Percentiles rank a stretch among this genome's conserved stretches.
Conservation (phyloP, 2,888 invertebrate genomes). For the Galeruca laticollis region DNA sequence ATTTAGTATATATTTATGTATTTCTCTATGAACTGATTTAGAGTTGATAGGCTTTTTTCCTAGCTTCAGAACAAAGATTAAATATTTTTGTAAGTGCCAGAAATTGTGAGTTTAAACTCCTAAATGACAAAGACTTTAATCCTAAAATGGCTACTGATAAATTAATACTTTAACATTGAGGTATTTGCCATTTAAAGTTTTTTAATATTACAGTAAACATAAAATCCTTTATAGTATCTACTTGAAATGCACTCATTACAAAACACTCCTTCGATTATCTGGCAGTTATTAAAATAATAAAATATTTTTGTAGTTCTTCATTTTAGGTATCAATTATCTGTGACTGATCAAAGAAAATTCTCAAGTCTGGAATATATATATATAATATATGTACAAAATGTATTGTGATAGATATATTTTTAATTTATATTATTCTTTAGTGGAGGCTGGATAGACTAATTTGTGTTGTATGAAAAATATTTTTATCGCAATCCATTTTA, state of each 20-base stretch:
- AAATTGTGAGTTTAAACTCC: not conserved
- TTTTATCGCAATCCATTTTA: conserved; percentile 15
- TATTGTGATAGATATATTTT: conserved; percentile 27
- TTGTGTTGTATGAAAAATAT: conserved; percentile 14
- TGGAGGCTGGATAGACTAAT: conserved; percentile 26
- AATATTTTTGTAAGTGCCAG: conserved; percentile 25
- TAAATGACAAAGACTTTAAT: not conserved
- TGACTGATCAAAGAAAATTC: conserved; percentile 28
- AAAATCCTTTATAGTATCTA: not conserved
- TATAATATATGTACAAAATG: conserved; percentile 16
- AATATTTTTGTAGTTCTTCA: conserved; percentile 19
- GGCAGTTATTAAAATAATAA: not conserved
- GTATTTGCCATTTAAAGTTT: not conserved
- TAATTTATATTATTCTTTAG: conserved; percentile 14
- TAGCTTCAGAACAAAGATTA: not conserved
- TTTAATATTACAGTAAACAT: not conserved
- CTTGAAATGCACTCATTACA: not conserved
- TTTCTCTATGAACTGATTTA: conserved; percentile 28
- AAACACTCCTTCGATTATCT: not conserved
- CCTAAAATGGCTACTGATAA: conserved; percentile 3
- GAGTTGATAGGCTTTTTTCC: conserved; percentile 24
- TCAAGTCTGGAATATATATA: conserved; percentile 33
- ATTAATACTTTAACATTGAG: not conserved
- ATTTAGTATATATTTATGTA: conserved; percentile 22
- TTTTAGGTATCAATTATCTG: conserved; percentile 23